Evolutionary conservation across 2,888 invertebrate species (phyloP).

Genomic region (Ichneumoninae sp.): DNA sequence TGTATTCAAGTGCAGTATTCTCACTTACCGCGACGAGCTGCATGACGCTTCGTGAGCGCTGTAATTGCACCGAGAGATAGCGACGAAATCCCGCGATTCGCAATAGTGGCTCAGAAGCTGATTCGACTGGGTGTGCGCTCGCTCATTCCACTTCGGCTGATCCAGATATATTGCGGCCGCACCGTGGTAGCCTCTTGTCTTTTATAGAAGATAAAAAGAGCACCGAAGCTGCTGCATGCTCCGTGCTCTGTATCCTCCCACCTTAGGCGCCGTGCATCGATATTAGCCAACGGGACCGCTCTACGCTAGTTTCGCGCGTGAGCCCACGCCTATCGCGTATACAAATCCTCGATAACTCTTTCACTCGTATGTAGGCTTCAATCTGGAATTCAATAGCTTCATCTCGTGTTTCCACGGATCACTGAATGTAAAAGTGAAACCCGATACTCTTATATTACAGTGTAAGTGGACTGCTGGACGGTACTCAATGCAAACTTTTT

Average conservation of each 20-base stretch:
- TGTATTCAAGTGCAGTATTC: neutral
- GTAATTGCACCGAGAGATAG: slow-evolving; percentile 25
- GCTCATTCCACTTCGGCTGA: slow-evolving; percentile 69
- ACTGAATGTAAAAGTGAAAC: slow-evolving; percentile 46
- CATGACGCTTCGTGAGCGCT: slow-evolving; percentile 60
- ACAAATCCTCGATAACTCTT: slow-evolving; percentile 41
- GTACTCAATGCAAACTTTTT: neutral
- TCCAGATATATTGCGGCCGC: slow-evolving; percentile 78
- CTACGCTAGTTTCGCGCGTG: slow-evolving; percentile 18
- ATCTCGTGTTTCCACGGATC: slow-evolving; percentile 37
- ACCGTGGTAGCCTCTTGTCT: slow-evolving; percentile 73
- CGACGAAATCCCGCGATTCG: neutral
- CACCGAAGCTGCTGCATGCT: slow-evolving; percentile 63
- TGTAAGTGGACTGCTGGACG: neutral
- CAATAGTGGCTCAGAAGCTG: slow-evolving; percentile 14
- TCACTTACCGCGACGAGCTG: slow-evolving; percentile 69
- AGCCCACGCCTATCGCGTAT: slow-evolving; percentile 39
- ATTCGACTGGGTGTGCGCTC: slow-evolving; percentile 45
- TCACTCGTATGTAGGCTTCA: slow-evolving; percentile 11
- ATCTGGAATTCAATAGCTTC: slow-evolving; percentile 40
- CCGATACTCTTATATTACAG: slow-evolving; percentile 26
- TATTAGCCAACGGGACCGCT: slow-evolving; percentile 33
- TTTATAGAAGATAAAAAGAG: slow-evolving; percentile 81
- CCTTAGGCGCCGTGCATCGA: slow-evolving; percentile 37
- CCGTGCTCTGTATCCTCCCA: slow-evolving; percentile 51